These are phyloP conservation scores for Danio tinwini DNA, from an alignment of 2,797 vertebrate species.

Conservation along the genomic window DNA sequence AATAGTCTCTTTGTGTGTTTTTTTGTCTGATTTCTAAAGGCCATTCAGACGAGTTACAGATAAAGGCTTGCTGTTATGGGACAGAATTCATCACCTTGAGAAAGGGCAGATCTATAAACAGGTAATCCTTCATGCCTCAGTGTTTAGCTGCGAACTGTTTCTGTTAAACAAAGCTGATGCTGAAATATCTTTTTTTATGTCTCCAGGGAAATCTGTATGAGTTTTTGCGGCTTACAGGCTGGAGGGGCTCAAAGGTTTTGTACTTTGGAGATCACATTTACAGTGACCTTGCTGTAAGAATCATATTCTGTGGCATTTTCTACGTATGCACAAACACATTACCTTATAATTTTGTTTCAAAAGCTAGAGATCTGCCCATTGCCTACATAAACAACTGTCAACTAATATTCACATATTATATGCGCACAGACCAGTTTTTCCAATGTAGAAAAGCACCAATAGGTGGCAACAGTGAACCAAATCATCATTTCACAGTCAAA, in stretches of 20 bases:
- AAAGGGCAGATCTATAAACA: constrained; percentile 99
- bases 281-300: constrained; percentile 95
- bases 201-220: constrained; percentile 95
- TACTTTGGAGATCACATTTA: constrained; percentile 99
- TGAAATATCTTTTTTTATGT: constrained; percentile 45
- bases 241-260: constrained; percentile 95
- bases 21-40: constrained; percentile 68
- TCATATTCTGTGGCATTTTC: not conserved
- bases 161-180: not conserved
- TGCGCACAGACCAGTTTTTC: too few relatives aligned
- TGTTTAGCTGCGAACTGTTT: not conserved
- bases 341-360: too few relatives aligned
- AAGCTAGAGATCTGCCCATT: too few relatives aligned
- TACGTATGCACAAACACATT: constrained; percentile 25
- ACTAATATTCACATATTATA: too few relatives aligned
- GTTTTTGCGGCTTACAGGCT: constrained; percentile 97
- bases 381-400: too few relatives aligned
- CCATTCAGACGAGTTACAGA: constrained; percentile 95
- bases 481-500: too few relatives aligned
- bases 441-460: too few relatives aligned
- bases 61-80: constrained; percentile 93
- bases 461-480: too few relatives aligned
- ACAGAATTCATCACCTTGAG: constrained; percentile 93
- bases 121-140: constrained; percentile 72
- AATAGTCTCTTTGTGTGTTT: constrained; percentile 16